Percentiles rank a stretch among this genome's conserved stretches.
phyloP scores from a whole-genome alignment of 2,113 vertebrate species.

The Seriola aureovittata region DNA sequence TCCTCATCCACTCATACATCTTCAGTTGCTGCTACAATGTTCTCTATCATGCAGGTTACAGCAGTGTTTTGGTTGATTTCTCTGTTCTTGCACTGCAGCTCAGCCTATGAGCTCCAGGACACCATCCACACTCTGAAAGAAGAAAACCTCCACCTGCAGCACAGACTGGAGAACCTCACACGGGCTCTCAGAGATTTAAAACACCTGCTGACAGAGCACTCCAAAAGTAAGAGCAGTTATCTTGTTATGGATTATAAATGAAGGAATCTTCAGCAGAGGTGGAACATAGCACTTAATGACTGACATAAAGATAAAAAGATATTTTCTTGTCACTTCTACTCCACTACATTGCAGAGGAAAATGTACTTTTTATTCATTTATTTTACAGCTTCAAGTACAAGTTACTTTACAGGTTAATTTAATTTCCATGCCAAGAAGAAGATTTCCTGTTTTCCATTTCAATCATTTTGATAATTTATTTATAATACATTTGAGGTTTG shows the following conservation, averaged over 20 bases:
- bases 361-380: too few species aligned
- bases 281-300: too few species aligned
- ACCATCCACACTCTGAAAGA: conserved; percentile 80
- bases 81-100: conserved; percentile 39
- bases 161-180: conserved; percentile 78
- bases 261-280: neutral
- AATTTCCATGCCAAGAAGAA: too few species aligned
- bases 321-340: too few species aligned
- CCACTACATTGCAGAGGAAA: too few species aligned
- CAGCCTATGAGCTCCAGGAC: conserved; percentile 79
- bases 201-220: conserved; percentile 73
- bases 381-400: too few species aligned
- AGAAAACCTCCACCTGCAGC: conserved; percentile 78
- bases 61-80: conserved; percentile 41
- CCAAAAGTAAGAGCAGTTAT: conserved; percentile 63
- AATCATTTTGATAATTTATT: too few species aligned
- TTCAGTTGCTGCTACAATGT: conserved; percentile 3
- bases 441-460: too few species aligned
- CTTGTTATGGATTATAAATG: neutral
- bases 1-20: neutral
- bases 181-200: conserved; percentile 74
- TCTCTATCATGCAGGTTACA: conserved; percentile 30
- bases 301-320: too few species aligned
- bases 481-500: neutral
- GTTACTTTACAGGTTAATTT: too few species aligned